Percentiles rank a stretch among this genome's conserved stretches.
Evolutionary conservation across 2,113 vertebrate species (phyloP).

Genomic region (Triplophysa siluroides): DNA sequence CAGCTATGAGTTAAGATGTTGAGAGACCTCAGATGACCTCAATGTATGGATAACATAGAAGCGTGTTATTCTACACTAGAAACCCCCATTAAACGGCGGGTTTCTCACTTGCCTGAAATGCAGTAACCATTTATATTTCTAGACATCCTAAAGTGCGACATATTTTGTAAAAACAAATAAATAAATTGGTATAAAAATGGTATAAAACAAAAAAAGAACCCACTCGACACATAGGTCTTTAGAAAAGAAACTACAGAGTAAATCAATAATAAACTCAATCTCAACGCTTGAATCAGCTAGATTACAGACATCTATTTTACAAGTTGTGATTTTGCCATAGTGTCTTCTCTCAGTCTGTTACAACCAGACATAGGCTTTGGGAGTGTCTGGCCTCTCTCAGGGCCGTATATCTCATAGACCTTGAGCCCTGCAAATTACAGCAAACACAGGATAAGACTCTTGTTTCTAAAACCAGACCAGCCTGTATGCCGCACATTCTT

Average conservation of each 20-base stretch:
- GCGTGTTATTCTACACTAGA: neutral
- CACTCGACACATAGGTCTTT: neutral
- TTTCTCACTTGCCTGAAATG: neutral
- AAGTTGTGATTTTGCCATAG: neutral
- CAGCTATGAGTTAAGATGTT: slow-evolving; percentile 10
- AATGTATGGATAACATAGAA: slow-evolving; percentile 24
- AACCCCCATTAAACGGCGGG: neutral
- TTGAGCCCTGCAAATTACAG: slow-evolving; percentile 34
- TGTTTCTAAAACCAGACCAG: slow-evolving; percentile 27
- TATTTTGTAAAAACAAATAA: neutral
- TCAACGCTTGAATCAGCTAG: neutral
- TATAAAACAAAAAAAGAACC: neutral
- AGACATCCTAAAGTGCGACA: neutral
- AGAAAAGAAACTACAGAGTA: neutral
- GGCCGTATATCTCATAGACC: slow-evolving; percentile 29
- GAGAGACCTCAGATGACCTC: slow-evolving; percentile 52
- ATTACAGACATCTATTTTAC: neutral
- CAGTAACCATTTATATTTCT: slow-evolving; percentile 1
- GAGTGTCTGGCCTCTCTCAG: slow-evolving; percentile 31
- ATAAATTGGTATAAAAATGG: neutral
- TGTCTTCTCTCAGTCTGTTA: slow-evolving; percentile 3
- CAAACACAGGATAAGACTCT: slow-evolving; percentile 35
- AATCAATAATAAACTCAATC: neutral
- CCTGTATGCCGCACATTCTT: slow-evolving; percentile 21
- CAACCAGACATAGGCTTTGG: slow-evolving; percentile 21